phyloP scores from a whole-genome alignment of 2,888 invertebrate species.

The Dynastes hyllus region DNA sequence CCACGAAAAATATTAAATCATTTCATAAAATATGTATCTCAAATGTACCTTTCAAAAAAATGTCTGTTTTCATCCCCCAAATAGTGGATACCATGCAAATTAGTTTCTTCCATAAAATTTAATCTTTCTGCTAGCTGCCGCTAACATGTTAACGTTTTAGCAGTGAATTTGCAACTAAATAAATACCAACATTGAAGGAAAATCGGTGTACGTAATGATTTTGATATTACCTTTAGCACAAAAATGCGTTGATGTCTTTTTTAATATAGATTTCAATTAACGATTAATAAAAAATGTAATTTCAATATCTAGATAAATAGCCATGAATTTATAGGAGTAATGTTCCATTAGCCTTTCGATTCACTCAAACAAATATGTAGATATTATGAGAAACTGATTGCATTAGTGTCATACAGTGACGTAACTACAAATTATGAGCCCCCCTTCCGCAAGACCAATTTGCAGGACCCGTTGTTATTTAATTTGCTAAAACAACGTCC shows the following conservation, averaged over 20 bases:
- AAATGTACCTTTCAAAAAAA: constrained; percentile 61
- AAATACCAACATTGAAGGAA: not conserved
- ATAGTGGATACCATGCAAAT: constrained; percentile 66
- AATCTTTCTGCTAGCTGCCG: constrained; percentile 51
- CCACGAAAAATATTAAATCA: not conserved
- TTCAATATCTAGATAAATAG: not conserved
- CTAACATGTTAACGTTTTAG: not conserved
- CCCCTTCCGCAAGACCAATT: too few species aligned
- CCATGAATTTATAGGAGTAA: not conserved
- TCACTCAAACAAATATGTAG: not conserved
- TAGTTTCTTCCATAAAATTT: constrained; percentile 64
- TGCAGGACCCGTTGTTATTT: too few species aligned
- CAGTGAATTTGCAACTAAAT: not conserved
- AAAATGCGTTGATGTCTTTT: not conserved
- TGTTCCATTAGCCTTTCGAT: constrained; percentile 12
- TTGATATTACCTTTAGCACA: not conserved
- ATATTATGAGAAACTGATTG: not conserved
- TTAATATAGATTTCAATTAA: constrained; percentile 29
- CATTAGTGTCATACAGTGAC: too few species aligned
- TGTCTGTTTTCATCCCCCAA: constrained; percentile 62
- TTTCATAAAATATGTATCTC: not conserved
- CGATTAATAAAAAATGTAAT: not conserved
- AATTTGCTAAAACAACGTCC: too few species aligned
- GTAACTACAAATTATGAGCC: too few species aligned
- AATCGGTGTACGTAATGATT: not conserved